Base-by-base conservation (phyloP, 2,888 invertebrate species). In the Eutolmus rufibarbis region DNA sequence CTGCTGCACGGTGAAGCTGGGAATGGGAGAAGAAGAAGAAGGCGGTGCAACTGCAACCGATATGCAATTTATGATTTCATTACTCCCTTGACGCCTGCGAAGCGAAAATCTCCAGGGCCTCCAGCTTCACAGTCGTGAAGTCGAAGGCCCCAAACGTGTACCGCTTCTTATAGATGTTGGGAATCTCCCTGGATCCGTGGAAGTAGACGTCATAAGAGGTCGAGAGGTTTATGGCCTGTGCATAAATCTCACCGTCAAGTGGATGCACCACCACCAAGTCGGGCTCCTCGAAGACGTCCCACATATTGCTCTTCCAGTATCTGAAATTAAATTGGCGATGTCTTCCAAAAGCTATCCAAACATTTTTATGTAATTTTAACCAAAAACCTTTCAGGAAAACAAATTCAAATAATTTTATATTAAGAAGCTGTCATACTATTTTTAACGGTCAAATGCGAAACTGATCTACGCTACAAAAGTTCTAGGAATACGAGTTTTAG, bases 241-340 rank as follows among this genome's bases (percentile, higher is more conserved):
- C 95, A 91, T 96, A 96, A n/a, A 96, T 95, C 92, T 96, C 96
- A 0, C 96, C 96, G 90, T 96, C 96, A 9, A 96, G 90, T 0
- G 96, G 96, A 92, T 95, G 96, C 0, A 96, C 94, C 56, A 93
- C 94, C 74, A 95, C 93, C 0, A 57, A 43, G 4, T 92, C 91
- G 86, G 93, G 93, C 74, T 92, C 90, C 7, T 91, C 89, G 23
- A 92, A 89, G 1, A 94, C 89, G 86, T 94, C 93, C 95, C 95
- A 95, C 88, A 93, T 93, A 77, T 94, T 94, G 0, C 91, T 92
- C 9, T 92, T 92, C 93, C 95, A 94, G 89, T 95, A 95, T 9
- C 96, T 94, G 85, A 1, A 84, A 81, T 43, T 23, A 5, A 89
- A 9, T 23, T 56, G 43, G n/a, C 19, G 12, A 31, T 51, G 12